These are phyloP conservation scores for Microtus richardsoni DNA, from an alignment of 2,113 vertebrate genomes.

Conservation along the genomic window DNA sequence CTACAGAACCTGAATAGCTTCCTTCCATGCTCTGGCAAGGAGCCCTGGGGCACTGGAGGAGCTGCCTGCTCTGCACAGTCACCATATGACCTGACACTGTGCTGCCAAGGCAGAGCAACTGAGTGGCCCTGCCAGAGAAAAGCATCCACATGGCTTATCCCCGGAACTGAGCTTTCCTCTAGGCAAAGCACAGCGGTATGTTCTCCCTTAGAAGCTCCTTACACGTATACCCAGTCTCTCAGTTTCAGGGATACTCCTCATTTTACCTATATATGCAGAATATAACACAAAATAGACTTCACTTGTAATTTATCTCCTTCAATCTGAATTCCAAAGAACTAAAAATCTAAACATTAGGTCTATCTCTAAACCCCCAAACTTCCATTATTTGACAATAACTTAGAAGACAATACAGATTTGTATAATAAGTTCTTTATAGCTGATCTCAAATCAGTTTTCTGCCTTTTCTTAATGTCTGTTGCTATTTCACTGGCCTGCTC, in stretches of 20 bases:
- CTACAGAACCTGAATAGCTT: background rate
- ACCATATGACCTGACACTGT: background rate
- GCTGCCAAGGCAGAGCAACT: background rate
- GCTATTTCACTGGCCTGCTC: background rate
- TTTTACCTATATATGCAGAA: background rate
- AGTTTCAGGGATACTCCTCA: no score
- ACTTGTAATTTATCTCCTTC: background rate
- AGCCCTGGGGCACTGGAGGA: background rate
- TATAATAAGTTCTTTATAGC: background rate
- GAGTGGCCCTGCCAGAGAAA: background rate
- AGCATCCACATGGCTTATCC: background rate
- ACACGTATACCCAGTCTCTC: background rate
- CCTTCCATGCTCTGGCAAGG: background rate
- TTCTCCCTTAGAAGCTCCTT: background rate
- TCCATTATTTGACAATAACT: background rate
- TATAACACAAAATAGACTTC: background rate
- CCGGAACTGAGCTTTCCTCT: background rate
- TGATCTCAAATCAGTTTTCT: background rate
- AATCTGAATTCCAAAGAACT: background rate
- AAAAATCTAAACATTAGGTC: background rate
- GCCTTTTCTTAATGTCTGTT: rapidly evolving
- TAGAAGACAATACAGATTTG: background rate
- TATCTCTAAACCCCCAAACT: background rate
- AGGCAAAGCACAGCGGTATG: background rate
- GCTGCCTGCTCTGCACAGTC: background rate